Evolutionary conservation across 1,140 invertebrate species (phyloP).

Genomic region (Caenorhabditis brenneri): DNA sequence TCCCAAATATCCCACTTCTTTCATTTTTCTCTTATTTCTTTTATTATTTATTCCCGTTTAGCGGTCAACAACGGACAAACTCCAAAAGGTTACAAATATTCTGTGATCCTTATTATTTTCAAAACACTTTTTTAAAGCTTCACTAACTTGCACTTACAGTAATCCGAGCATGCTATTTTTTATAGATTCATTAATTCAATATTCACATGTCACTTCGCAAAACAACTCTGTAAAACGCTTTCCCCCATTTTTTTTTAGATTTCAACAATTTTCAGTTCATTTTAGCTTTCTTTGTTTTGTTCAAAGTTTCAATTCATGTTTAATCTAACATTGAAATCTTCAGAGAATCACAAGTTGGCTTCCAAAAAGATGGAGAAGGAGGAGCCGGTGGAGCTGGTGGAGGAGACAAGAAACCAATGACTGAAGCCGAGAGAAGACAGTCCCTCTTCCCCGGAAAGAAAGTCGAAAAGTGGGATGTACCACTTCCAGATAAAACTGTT

Average conservation of each 20-base stretch:
- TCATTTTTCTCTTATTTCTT: background rate
- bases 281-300: background rate
- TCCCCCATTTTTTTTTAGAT: too few species aligned
- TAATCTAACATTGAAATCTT: background rate
- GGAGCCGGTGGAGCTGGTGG: slow-evolving; percentile 46
- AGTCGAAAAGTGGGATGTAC: slow-evolving; percentile 68
- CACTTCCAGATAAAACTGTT: slow-evolving; percentile 64
- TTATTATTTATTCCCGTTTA: slow-evolving; percentile 32
- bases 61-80: slow-evolving; percentile 20
- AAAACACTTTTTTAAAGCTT: background rate
- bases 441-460: slow-evolving; percentile 70
- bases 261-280: too few species aligned
- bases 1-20: background rate
- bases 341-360: slow-evolving; percentile 49
- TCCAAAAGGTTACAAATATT: slow-evolving; percentile 4
- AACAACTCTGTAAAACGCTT: too few species aligned
- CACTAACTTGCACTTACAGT: slow-evolving; percentile 30
- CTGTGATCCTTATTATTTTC: background rate
- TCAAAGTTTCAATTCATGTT: slow-evolving; percentile 17
- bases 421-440: slow-evolving; percentile 65
- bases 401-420: slow-evolving; percentile 63
- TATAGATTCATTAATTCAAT: slow-evolving; percentile 16
- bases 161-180: slow-evolving; percentile 14
- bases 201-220: slow-evolving; percentile 24
- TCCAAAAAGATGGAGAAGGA: slow-evolving; percentile 44